Base-by-base conservation (phyloP, 2,797 vertebrate species). In the Morus bassanus region DNA sequence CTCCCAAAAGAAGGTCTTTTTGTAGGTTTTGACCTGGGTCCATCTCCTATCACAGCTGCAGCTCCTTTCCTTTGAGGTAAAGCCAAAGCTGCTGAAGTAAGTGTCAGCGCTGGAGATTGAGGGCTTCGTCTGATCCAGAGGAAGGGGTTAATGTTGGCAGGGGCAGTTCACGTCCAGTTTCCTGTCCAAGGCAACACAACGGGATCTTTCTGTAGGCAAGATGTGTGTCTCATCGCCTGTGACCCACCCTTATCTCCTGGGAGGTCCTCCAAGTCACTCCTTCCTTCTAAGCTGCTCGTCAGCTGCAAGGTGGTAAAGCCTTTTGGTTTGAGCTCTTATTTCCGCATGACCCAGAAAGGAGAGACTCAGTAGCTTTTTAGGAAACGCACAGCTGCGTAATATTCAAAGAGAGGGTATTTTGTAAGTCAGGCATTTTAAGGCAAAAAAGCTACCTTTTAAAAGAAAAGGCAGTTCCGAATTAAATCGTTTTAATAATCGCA, bases 1-100 rank as follows among this genome's bases (percentile, higher is more conserved):
- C 91, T 95, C 73, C 93, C 83, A 1, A 59, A 93, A 93, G 68
- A 72, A 78, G 19, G 3, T 39, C 60, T 53, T 85, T 17, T 10
- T 77, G 87, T 50, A 59, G 85, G 43, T 69, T 96, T 90, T 95
- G 89, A 95, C 70, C 77, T 43, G 24, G 43, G 17, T 86, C 69
- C 77, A 23, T 88, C 82, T 85, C 73, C 80, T 31, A 3, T 67
- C 90, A 7, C 83, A 90, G 89, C 93, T 88, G 94, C 76, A 88
- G 65, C 89, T 79, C 46, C 83, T 88, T 90, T 43, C 72, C 87
- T 96, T 93, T 88, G 91, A 94, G 93, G 70, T 41, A 14, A 39
- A 88, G 92, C 91, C 96, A 88, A 67, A 54, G 59, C 82, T 79
- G 88, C 87, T n/a, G 78, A 50, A 70, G 30, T 59, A 37, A 10